A percentile compares a stretch with the other conserved stretches of the same genome.
These are phyloP conservation scores for Lepidothrix coronata DNA, from an alignment of 2,113 vertebrate genomes.

Conservation along the genomic window DNA sequence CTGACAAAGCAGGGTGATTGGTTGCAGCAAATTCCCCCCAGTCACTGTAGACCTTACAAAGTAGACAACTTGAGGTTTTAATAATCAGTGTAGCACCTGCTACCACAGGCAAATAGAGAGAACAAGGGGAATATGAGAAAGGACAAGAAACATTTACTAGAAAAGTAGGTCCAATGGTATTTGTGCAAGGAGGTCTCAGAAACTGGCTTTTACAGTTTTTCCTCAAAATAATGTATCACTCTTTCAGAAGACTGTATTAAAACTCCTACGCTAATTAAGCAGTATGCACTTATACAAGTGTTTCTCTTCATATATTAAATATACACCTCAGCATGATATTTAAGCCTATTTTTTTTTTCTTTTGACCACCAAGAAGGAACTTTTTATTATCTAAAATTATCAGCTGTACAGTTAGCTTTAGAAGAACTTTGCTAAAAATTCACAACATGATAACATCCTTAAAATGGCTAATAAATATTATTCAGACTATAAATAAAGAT, in stretches of 20 bases:
- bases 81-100: background rate
- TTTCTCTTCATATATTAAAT: background rate
- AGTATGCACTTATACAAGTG: background rate
- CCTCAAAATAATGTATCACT: background rate
- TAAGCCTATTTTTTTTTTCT: background rate
- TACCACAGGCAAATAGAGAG: background rate
- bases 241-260: background rate
- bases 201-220: background rate
- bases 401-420: background rate
- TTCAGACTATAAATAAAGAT: background rate
- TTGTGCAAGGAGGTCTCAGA: background rate
- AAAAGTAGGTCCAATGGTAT: background rate
- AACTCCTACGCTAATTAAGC: background rate
- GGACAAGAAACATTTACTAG: background rate
- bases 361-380: background rate
- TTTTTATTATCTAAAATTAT: background rate
- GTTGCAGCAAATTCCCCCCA: background rate
- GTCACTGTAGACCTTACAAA: background rate
- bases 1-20: background rate
- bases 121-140: background rate
- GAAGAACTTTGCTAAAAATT: background rate
- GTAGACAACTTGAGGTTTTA: background rate
- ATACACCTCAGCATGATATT: background rate
- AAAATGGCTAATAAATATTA: background rate
- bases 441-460: background rate